These are phyloP conservation scores for Phytoseiulus persimilis DNA, from an alignment of 2,888 invertebrate genomes.

Conservation along the genomic window DNA sequence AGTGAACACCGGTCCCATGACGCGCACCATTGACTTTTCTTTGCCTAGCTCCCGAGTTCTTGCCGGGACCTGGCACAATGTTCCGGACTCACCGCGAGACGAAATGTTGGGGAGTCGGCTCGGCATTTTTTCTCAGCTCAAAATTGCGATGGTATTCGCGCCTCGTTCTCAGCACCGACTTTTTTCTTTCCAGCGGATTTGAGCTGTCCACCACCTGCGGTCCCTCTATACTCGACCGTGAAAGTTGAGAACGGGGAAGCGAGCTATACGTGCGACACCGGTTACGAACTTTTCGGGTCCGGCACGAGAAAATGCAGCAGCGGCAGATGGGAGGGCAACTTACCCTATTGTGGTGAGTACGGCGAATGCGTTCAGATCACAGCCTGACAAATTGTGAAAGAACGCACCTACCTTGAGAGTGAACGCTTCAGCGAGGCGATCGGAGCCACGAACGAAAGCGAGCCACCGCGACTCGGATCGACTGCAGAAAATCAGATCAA, in stretches of 20 bases:
- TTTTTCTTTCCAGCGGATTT: neutral
- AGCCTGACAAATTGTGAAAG: neutral
- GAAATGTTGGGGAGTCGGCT: too few species aligned
- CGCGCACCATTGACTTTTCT: neutral
- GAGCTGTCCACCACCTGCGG: conserved; percentile 70
- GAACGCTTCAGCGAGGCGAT: too few species aligned
- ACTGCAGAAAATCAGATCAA: neutral
- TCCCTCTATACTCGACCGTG: conserved; percentile 72
- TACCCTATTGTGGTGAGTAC: conserved; percentile 71
- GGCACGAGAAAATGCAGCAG: conserved; percentile 62
- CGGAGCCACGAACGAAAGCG: conserved; percentile 43
- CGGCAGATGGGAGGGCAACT: conserved; percentile 69
- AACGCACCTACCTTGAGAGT: too few species aligned
- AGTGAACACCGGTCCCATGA: neutral
- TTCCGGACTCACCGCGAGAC: too few species aligned
- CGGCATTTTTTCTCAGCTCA: too few species aligned
- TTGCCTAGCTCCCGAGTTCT: neutral
- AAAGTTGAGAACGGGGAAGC: conserved; percentile 58
- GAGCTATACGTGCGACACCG: conserved; percentile 73
- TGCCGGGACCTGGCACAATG: too few species aligned
- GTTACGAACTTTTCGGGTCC: conserved; percentile 75
- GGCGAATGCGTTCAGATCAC: neutral
- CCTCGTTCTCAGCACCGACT: too few species aligned
- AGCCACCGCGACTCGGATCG: neutral
- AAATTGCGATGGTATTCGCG: too few species aligned